Conservation (phyloP, 2,113 vertebrate genomes). For the Orthochromis indermauri region DNA sequence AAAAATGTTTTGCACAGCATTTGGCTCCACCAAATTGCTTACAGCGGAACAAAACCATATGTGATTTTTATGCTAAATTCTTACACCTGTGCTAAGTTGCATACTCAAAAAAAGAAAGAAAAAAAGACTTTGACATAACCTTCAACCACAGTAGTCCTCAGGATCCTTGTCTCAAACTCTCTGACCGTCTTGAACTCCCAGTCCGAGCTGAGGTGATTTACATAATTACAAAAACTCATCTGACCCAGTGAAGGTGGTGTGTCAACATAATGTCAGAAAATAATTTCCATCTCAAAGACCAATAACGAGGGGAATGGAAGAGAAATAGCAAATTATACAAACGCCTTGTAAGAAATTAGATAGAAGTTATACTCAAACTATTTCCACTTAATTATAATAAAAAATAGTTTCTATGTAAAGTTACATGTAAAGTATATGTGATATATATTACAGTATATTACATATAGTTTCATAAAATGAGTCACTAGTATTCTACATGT, state of each 20-base stretch:
- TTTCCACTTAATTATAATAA: neutral
- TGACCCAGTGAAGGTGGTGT: constrained; percentile 34
- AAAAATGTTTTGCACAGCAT: neutral
- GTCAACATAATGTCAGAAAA: constrained; percentile 22
- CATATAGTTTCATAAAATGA: neutral
- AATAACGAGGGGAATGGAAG: neutral
- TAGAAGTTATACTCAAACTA: neutral
- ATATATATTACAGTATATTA: neutral
- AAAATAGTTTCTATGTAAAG: neutral
- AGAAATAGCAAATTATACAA: constrained; percentile 9
- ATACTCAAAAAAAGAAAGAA: neutral
- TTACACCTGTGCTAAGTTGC: neutral
- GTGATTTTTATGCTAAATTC: neutral
- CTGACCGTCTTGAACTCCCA: neutral
- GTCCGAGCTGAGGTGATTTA: constrained; percentile 13
- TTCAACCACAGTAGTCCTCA: constrained; percentile 1
- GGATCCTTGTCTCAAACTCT: constrained; percentile 7
- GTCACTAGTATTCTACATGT: neutral
- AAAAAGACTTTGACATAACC: constrained; percentile 2
- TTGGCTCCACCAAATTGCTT: neutral
- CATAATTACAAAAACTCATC: constrained; percentile 46
- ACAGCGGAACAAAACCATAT: neutral
- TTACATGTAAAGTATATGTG: neutral
- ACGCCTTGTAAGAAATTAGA: constrained; percentile 1
- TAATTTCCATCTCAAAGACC: constrained; percentile 19